These are phyloP conservation scores for Pelecanoides urinatrix DNA, from an alignment of 2,113 vertebrate species.

Conservation along the genomic window DNA sequence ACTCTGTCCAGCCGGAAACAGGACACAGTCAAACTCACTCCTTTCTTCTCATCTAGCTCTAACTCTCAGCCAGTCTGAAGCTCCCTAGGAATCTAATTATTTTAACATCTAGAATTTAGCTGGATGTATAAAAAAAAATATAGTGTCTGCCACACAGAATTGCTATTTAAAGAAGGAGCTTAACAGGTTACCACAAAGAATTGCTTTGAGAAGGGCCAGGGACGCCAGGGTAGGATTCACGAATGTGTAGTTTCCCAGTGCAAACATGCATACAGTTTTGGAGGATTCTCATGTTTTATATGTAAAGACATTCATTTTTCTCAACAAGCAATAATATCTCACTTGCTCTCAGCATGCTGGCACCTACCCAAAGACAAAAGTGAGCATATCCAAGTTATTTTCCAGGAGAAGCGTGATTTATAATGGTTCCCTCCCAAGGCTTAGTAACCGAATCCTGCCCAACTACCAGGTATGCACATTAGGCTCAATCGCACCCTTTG, in stretches of 20 bases:
- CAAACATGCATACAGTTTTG: not conserved
- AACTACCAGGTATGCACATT: not conserved
- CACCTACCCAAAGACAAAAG: not conserved
- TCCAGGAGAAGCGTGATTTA: not conserved
- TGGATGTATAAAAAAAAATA: not conserved
- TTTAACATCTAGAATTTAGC: not conserved
- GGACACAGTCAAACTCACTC: not conserved
- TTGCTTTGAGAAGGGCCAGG: not conserved
- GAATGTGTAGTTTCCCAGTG: not conserved
- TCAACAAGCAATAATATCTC: not conserved
- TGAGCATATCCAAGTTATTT: not conserved
- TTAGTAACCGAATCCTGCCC: not conserved
- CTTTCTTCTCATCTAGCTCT: not conserved
- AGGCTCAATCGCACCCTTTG: not conserved
- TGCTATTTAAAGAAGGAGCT: not conserved
- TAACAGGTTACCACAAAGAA: not conserved
- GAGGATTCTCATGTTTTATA: not conserved
- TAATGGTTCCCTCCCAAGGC: not conserved
- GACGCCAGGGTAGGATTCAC: not conserved
- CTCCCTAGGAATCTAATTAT: not conserved
- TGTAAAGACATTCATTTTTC: not conserved
- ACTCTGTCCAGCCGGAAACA: no score
- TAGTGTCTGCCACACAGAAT: not conserved
- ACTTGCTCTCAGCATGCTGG: not conserved
- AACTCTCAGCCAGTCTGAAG: not conserved